Evolutionary conservation across 2,888 invertebrate species (phyloP).

Genomic region (Hydrotaea cyrtoneurina): DNA sequence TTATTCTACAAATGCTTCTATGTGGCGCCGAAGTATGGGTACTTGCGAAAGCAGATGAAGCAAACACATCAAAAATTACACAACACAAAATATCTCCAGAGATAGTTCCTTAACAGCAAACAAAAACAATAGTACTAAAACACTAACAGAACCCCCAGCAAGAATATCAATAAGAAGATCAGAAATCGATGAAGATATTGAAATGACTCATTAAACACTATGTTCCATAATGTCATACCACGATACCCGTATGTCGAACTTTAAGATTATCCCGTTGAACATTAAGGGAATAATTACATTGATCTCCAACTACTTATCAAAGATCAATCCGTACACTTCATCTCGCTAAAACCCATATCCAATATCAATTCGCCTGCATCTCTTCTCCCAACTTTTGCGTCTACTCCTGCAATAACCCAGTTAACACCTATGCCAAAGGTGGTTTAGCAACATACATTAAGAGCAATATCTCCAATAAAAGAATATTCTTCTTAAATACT

Average conservation of each 20-base stretch:
- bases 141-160: background rate
- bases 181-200: too few species aligned
- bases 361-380: too few species aligned
- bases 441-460: too few species aligned
- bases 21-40: background rate
- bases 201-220: background rate
- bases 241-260: background rate
- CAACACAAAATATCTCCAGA: background rate
- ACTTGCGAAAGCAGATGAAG: too few species aligned
- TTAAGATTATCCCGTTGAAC: background rate
- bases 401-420: too few species aligned
- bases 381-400: too few species aligned
- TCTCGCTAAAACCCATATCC: too few species aligned
- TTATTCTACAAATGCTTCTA: background rate
- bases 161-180: background rate
- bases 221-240: background rate
- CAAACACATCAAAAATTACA: background rate
- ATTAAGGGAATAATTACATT: background rate
- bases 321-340: too few species aligned
- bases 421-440: too few species aligned
- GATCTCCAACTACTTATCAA: too few species aligned
- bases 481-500: slow-evolving; percentile 3
- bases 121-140: background rate
- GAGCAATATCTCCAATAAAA: background rate
- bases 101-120: background rate